These are phyloP conservation scores for Diarsia brunnea DNA, from an alignment of 2,888 invertebrate species.

Conservation along the genomic window DNA sequence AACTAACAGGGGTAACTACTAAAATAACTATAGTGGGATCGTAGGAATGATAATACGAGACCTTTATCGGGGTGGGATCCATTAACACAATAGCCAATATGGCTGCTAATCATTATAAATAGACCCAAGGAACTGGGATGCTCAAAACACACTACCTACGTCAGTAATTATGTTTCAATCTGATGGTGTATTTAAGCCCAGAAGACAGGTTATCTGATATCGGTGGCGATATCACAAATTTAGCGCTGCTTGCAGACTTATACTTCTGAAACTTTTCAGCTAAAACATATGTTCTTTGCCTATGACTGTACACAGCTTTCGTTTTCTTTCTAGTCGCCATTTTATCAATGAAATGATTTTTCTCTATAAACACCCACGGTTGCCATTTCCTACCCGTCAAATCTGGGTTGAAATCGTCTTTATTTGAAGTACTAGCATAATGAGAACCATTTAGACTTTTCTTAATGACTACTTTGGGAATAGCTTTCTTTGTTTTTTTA, in stretches of 20 bases:
- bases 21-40: constrained; percentile 76
- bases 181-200: constrained; percentile 87
- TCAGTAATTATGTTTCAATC: constrained; percentile 83
- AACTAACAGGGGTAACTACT: constrained; percentile 83
- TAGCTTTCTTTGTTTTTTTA: constrained; percentile 81
- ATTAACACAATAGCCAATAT: constrained; percentile 65
- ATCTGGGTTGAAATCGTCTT: constrained; percentile 83
- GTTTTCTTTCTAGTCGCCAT: constrained; percentile 85
- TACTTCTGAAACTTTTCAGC: constrained; percentile 86
- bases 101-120: constrained; percentile 60
- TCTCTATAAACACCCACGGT: constrained; percentile 88
- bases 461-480: constrained; percentile 89
- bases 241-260: constrained; percentile 82
- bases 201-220: constrained; percentile 74
- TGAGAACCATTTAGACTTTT: constrained; percentile 87
- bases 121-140: constrained; percentile 62
- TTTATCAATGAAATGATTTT: constrained; percentile 85
- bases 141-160: constrained; percentile 70
- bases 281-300: constrained; percentile 83
- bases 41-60: constrained; percentile 81
- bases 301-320: constrained; percentile 83
- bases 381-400: constrained; percentile 89
- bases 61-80: constrained; percentile 78
- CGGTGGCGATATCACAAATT: constrained; percentile 86
- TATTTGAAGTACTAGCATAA: constrained; percentile 84